A percentile compares a stretch with the other conserved stretches of the same genome.
phyloP scores from a whole-genome alignment of 2,888 invertebrate species.

The Portevinia maculata region DNA sequence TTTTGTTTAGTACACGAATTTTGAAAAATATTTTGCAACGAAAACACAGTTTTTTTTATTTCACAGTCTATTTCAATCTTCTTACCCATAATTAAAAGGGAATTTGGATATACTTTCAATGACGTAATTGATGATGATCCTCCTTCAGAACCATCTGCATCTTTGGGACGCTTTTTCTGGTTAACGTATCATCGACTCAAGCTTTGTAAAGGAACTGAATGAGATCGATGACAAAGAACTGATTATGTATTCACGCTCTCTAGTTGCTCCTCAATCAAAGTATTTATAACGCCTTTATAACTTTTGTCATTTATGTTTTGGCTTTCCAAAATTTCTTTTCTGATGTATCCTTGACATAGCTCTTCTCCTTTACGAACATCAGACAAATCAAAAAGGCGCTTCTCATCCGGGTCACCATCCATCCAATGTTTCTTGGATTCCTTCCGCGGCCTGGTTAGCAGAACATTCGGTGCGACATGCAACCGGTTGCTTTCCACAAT shows the following conservation, averaged over 20 bases:
- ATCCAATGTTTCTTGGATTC: conserved; percentile 52
- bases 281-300: neutral
- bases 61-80: too few relatives aligned
- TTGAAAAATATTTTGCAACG: too few relatives aligned
- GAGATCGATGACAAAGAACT: conserved; percentile 46
- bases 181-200: neutral
- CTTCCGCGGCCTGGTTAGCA: conserved; percentile 67
- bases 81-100: too few relatives aligned
- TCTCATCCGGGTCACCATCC: neutral
- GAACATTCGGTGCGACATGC: conserved; percentile 61
- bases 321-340: conserved; percentile 18
- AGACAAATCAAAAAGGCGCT: conserved; percentile 46
- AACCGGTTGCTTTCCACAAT: neutral
- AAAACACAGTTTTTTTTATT: too few relatives aligned
- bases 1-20: too few relatives aligned
- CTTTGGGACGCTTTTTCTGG: neutral
- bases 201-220: conserved; percentile 28
- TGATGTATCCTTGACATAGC: conserved; percentile 15
- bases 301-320: conserved; percentile 9
- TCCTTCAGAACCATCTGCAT: conserved; percentile 14
- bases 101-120: too few relatives aligned
- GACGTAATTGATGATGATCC: conserved; percentile 35
- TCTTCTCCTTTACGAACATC: conserved; percentile 14
- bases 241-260: neutral
- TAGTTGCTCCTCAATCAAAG: neutral